Percentiles rank a stretch among this genome's conserved stretches.
These are phyloP conservation scores for Eulemur macaco DNA, from an alignment of 2,113 vertebrate genomes.

Conservation along the genomic window DNA sequence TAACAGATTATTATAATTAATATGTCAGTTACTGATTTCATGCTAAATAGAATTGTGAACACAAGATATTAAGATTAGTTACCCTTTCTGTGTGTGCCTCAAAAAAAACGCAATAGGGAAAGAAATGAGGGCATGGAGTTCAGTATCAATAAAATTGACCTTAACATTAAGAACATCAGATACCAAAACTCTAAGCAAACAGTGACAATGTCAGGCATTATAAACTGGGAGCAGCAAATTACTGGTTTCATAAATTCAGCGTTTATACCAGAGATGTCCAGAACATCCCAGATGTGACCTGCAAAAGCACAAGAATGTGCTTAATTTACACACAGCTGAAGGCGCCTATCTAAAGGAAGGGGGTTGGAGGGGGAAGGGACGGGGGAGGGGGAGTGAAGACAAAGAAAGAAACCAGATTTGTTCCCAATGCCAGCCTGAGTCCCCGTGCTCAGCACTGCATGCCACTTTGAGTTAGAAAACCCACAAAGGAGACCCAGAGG, in stretches of 20 bases:
- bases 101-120: conserved; percentile 74
- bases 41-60: conserved; percentile 86
- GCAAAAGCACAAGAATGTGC: conserved; percentile 60
- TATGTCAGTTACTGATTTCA: conserved; percentile 88
- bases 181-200: conserved; percentile 78
- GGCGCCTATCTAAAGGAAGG: neutral
- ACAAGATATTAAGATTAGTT: conserved; percentile 86
- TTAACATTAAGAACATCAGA: conserved; percentile 81
- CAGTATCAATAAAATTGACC: conserved; percentile 85
- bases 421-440: conserved; percentile 45
- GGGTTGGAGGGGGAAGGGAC: neutral
- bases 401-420: conserved; percentile 55
- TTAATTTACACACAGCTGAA: conserved; percentile 69
- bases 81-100: conserved; percentile 67
- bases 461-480: conserved; percentile 23
- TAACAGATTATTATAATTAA: conserved; percentile 91
- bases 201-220: conserved; percentile 59
- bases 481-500: neutral
- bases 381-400: neutral
- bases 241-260: conserved; percentile 73
- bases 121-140: conserved; percentile 78
- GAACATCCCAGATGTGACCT: conserved; percentile 73
- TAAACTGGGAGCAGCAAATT: conserved; percentile 73
- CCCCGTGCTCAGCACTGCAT: conserved; percentile 22
- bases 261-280: conserved; percentile 72